Base-by-base conservation (phyloP, 2,888 invertebrate species). In the Heliothis peltigera region DNA sequence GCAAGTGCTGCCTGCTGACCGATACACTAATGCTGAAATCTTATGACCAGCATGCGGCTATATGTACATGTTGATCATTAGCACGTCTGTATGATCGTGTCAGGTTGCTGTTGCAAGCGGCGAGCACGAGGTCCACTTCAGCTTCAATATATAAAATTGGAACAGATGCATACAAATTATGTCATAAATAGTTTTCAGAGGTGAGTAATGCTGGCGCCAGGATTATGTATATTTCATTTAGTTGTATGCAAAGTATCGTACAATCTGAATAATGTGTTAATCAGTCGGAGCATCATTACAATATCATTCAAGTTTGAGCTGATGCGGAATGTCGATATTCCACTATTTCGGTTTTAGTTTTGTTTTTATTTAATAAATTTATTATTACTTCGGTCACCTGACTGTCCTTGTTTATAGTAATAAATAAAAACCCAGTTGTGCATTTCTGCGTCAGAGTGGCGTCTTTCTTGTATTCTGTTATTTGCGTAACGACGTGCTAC, bases 211-310 rank as follows among this genome's bases (percentile, higher is more conserved):
- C n/a, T 39, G 39, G 39, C 39, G 39, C n/a, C 39, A 39, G 15
- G 4, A 4, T 10, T 39, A 15, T 39, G 39, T n/a, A 39, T 39
- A n/a, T 39, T 39, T 39, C 10, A 39, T 39, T n/a, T 15, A 39
- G n/a, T n/a, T 15, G 15, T 39, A 39, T 39, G 15, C 39, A 39
- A 39, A 32, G 4, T 10, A 39, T 39, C 39, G 39, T 39, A 39
- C n/a, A 39, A 39, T 39, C 39, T 5, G 39, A 39, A 39, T 39
- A 39, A 39, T 39, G 39, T 39, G n/a, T 39, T 39, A 39, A 39
- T 39, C 39, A 39, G 39, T 4, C 39, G 39, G 39, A 15, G 39
- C 39, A n/a, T 5, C n/a, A 39, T n/a, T 39, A 8, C 0, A n/a
- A n/a, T 39, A n/a, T 39, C 15, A 39, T 39, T 4, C n/a, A 8